These are phyloP conservation scores for Pelochelys cantorii DNA, from an alignment of 2,797 vertebrate species.

Conservation along the genomic window DNA sequence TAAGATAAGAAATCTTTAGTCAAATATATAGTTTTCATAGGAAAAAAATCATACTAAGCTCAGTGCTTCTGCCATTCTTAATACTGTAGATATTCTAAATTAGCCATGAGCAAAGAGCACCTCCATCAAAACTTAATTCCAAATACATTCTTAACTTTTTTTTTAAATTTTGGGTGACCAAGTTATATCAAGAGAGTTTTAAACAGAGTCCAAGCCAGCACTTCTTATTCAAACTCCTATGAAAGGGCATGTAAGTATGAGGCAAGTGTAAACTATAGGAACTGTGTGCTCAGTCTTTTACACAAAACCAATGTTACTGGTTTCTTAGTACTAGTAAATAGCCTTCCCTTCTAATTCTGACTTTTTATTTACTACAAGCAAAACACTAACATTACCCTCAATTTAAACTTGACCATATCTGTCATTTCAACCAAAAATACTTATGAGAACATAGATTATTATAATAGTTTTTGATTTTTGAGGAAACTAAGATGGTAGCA, in stretches of 20 bases:
- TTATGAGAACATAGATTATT: neutral
- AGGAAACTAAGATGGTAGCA: neutral
- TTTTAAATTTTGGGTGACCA: neutral
- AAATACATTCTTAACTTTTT: neutral
- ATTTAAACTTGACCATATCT: neutral
- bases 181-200: neutral
- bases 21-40: neutral
- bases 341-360: neutral
- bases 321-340: neutral
- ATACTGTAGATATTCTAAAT: neutral
- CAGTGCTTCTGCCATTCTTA: neutral
- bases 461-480: no score
- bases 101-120: neutral
- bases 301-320: constrained; percentile 36
- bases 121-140: neutral
- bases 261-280: neutral
- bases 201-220: neutral
- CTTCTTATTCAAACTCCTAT: neutral
- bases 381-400: neutral
- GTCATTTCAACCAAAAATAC: neutral
- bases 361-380: constrained; percentile 9
- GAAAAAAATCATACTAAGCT: neutral
- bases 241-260: neutral
- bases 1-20: neutral
- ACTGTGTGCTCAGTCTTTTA: neutral